These are phyloP conservation scores for Lithophane semibrunnea DNA, from an alignment of 2,888 invertebrate genomes.

Conservation along the genomic window DNA sequence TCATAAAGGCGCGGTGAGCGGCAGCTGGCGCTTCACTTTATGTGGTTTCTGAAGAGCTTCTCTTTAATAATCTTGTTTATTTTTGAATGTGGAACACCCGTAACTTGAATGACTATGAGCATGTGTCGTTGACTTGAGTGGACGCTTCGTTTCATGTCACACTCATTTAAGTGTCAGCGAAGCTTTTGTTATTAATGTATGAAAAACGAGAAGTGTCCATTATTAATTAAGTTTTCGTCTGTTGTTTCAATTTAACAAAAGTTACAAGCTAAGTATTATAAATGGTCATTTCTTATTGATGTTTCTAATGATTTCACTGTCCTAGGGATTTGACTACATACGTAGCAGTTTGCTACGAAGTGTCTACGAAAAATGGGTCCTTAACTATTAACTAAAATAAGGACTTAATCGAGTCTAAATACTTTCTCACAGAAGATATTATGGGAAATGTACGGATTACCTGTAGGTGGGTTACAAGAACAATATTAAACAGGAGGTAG, in stretches of 20 bases:
- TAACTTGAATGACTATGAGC: slow-evolving; percentile 81
- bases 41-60: slow-evolving; percentile 87
- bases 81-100: slow-evolving; percentile 86
- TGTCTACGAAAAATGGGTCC: slow-evolving; percentile 19
- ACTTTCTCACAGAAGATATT: neutral
- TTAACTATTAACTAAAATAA: neutral
- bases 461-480: slow-evolving; percentile 43
- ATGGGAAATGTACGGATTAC: slow-evolving; percentile 14
- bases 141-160: slow-evolving; percentile 61
- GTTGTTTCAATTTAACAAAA: neutral
- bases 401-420: neutral
- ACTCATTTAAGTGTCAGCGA: slow-evolving; percentile 42
- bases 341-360: slow-evolving; percentile 40
- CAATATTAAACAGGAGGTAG: slow-evolving; percentile 50
- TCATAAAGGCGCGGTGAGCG: slow-evolving; percentile 86
- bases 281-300: neutral
- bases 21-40: slow-evolving; percentile 88
- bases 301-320: neutral
- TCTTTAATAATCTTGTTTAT: slow-evolving; percentile 89
- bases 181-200: slow-evolving; percentile 36
- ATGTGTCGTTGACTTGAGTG: slow-evolving; percentile 74
- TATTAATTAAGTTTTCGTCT: neutral
- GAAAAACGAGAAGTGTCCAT: slow-evolving; percentile 17
- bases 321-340: neutral
- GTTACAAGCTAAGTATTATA: neutral